Base-by-base conservation (phyloP, 2,797 vertebrate species). In the Lates japonicus region DNA sequence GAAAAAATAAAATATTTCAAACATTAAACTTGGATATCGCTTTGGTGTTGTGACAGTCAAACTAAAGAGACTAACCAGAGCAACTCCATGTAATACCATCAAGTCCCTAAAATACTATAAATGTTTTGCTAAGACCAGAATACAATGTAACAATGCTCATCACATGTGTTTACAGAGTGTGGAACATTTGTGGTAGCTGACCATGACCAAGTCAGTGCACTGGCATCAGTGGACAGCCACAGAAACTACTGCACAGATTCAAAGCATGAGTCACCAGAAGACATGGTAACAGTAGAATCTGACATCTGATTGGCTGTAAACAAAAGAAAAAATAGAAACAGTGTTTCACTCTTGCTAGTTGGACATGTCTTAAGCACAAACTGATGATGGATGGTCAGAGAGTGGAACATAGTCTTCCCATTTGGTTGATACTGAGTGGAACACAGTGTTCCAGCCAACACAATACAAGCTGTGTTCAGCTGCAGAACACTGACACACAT, bases 381-480 rank as follows among this genome's bases (percentile, higher is more conserved):
- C 67, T 39, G 69, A 74, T 82, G 76, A 80, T 64, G 74, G 74
- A 76, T 48, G 59, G 72, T 65, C 66, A 74, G 78, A 78, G 70
- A 19, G 78, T 70, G 62, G 70, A 76, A 57, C 82, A 84, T n/a
- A 74, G 63, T 74, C 74, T 82, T 55, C 79, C 74, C 66, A 33
- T 84, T 80, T 84, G 85, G 58, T 68, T 77, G 76, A 81, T 83
- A 78, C 79, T 7, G 69, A 84, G 80, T 25, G 71, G 90, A 87
- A 87, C 83, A 86, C 78, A 31, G 80, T 85, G 86, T 92, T 89
- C 88, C 81, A 88, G 83, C 65, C 85, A 86, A 75, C 75, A 84
- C 74, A 84, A 81, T 78, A 74, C 79, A 73, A 84, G 72, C 87
- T 84, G 82, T n/a, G 81, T 71, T 84, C 76, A 77, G 65, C 76